Conservation (phyloP, 2,888 invertebrate species). For the Troides helena region DNA sequence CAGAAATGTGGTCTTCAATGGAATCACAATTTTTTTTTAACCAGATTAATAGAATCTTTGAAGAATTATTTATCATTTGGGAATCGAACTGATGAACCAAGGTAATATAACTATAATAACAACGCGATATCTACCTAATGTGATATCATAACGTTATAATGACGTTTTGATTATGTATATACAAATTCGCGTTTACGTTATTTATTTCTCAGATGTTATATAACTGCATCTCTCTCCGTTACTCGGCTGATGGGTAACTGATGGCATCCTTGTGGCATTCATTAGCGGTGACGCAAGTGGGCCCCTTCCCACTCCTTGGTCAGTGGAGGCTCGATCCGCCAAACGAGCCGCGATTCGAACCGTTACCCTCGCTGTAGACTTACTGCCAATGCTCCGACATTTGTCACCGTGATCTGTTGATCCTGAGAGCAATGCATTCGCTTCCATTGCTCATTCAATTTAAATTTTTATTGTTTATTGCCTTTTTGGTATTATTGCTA, state of each 20-base stretch:
- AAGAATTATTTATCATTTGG: no score
- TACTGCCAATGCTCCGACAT: not conserved
- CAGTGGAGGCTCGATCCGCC: constrained; percentile 6
- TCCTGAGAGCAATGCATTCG: constrained; percentile 17
- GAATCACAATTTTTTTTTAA: no score
- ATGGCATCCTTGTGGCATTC: constrained; percentile 4
- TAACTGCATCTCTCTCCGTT: not conserved
- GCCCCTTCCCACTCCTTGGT: not conserved
- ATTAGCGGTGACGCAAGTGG: constrained; percentile 18
- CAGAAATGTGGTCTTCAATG: no score
- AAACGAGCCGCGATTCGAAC: constrained; percentile 4
- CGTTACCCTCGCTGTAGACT: constrained; percentile 16
- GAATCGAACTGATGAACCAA: no score
- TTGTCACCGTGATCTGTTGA: constrained; percentile 3
- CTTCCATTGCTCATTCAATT: no score
- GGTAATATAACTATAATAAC: no score
- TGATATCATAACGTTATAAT: not conserved
- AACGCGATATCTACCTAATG: no score
- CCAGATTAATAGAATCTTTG: no score
- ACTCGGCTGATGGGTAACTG: constrained; percentile 2
- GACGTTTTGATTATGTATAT: not conserved
- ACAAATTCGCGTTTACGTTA: not conserved
- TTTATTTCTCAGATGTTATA: constrained; percentile 1
- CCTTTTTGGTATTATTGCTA: no score
- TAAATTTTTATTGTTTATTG: no score